Evolutionary conservation across 2,113 vertebrate genomes (phyloP).

Genomic region (Leiothrix lutea): DNA sequence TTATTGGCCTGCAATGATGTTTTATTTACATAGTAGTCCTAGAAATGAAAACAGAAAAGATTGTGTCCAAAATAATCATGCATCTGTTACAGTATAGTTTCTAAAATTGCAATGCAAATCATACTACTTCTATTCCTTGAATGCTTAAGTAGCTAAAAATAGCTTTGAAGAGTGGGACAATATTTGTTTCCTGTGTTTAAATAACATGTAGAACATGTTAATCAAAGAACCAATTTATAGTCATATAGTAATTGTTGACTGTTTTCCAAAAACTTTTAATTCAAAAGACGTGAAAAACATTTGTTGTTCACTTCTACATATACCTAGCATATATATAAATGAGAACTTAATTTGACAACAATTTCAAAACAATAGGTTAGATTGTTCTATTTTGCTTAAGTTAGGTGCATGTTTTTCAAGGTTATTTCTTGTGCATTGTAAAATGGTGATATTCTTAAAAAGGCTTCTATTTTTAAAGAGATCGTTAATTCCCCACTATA

Average conservation of each 20-base stretch:
- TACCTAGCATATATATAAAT: neutral
- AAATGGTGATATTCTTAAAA: neutral
- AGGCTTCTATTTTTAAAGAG: neutral
- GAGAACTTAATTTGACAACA: neutral
- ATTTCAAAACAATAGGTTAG: neutral
- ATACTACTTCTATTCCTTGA: neutral
- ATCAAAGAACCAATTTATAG: neutral
- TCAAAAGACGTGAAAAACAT: neutral
- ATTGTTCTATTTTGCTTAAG: neutral
- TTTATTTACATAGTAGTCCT: constrained; percentile 24
- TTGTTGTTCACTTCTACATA: neutral
- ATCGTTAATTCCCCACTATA: neutral
- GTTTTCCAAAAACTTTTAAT: neutral
- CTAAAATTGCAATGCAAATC: neutral
- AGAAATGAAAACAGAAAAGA: constrained; percentile 10
- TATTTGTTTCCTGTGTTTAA: neutral
- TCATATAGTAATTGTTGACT: neutral
- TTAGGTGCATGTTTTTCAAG: neutral
- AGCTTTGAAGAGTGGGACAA: neutral
- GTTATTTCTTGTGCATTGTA: neutral
- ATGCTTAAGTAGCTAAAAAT: neutral
- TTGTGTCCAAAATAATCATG: constrained; percentile 12
- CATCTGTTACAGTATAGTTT: neutral
- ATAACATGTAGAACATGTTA: neutral
- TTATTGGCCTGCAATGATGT: neutral